Base-by-base conservation (phyloP, 1,140 invertebrate species). In the Hycleus cichorii region DNA sequence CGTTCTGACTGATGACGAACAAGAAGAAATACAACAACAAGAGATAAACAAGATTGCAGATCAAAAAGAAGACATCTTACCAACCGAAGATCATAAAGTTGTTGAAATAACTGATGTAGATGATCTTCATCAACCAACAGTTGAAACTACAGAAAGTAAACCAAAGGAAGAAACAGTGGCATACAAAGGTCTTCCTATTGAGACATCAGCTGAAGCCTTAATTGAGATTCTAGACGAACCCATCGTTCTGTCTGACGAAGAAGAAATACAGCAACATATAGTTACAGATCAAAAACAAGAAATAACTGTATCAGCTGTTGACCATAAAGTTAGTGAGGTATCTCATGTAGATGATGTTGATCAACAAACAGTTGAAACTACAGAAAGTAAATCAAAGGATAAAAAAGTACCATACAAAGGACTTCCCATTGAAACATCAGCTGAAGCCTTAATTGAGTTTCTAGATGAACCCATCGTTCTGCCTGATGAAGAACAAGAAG, bases 191-290 rank as follows among this genome's bases (percentile, higher is more conserved):
- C 66, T 77, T 44, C 75, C 76, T 39, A 71, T 79, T 39, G 75
- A 81, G 50, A 72, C 75, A 46, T 73, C 77, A 1, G 71, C 73
- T 24, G 75, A 73, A 58, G 61, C 72, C 4, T 80, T 77, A 75
- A 4, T 60, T 10, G 60, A 65, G 71, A 64, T 74, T 71, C 75
- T 81, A 71, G 78, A 81, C 58, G 75, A 78, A 60, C 73, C 76
- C 47, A 75, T 80, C 54, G 45, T 45, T 12, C 47, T 67, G 0
- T 59, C 57, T 6, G 59, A 64, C 47, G 54, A 63, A 25, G 65
- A 9, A 60, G 72, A 12, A 12, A 12, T 72, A 63, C 72, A n/a
- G n/a, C n/a, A n/a, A n/a, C n/a, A n/a, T n/a, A n/a, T n/a, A n/a
- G 40, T 42, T 8, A 10, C 25, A 18, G 9, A 25, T 12, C 11